Evolutionary conservation across 64 coral and sea anemone species (phyloP), one percentile per base, ranked within the genome.

Genomic region (Dendrophyllia cribrosa): DNA sequence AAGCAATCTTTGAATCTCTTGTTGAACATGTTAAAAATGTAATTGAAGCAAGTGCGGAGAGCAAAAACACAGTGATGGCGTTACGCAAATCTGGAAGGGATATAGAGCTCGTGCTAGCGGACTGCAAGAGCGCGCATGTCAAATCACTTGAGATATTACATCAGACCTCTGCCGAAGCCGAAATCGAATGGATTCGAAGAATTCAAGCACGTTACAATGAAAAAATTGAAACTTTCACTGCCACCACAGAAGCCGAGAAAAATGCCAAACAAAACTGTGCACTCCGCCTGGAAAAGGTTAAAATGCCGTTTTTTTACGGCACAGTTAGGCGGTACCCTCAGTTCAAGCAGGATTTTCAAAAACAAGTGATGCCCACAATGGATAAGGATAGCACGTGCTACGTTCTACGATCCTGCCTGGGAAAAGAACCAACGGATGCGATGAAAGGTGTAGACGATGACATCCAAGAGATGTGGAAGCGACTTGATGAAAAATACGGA

Each of bases 231-330:
- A 49, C 66, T 24, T 45, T 45, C 71, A 74, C 74, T 9, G 85
- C 69, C 25, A 74, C 73, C 68, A 25, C 73, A 87, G 26, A 43
- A 64, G 51, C 78, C 51, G 16, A 60, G 15, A 74, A 79, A 16
- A 47, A 19, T 8, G 74, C 24, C 48, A 74, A 15, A 60, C 68
- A 73, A 91, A 65, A 82, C 59, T 77, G 55, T 77, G 68, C 53
- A 49, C 58, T 92, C 43, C 90, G 63, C 24, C 66, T 87, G 25
- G 91, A 93, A 93, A 93, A 93, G 45, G 72, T 87, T 17, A 93
- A 93, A 69, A 86, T 93, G 91, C 91, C 83, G 26, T 59, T 66
- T 48, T 93, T 93, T 87, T 51, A 58, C 14, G 91, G 91, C 78
- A 19, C 55, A 45, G 67, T 93, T 70, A 86, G 82, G 68, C 59